Base-by-base conservation (phyloP, 2,797 vertebrate species). In the Eulemur mongoz region DNA sequence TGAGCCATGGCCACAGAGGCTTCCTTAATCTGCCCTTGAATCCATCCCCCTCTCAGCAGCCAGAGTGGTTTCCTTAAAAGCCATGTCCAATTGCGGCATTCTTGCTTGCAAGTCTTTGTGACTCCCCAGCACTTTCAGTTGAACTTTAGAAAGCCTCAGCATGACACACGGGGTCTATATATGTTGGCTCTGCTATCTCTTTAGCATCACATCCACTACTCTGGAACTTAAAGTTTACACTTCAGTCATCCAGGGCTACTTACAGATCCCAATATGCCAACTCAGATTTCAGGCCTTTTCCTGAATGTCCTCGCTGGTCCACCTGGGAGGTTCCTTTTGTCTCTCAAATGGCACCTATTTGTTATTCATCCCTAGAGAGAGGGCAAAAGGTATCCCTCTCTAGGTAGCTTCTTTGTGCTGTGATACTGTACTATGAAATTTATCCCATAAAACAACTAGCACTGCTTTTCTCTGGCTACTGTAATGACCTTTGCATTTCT, bases 61-160 rank as follows among this genome's bases (percentile, higher is more conserved):
- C 67, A 25, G 22, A 32, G 4, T 15, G n/a, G 1, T 13, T n/a
- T 17, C 48, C 70, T 54, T 40, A 32, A 54, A 76, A 40, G 27
- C 32, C 32, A 27, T 11, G 32, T 40, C 52, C 4, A 18, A 50
- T 10, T 22, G 22, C 25, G 63, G 45, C 22, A 35, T 22, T 40
- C 27, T 65, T 87, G 11, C n/a, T 54, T 78, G 15, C 4, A 27
- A 70, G 35, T 54, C 54, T 61, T 45, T 2, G 1, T 4, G 35
- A 7, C 18, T 63, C 7, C 23, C 30, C 17, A 57, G 17, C 1
- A 0, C 8, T 22, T 35, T 32, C 65, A 5, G 2, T 0, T 30
- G 48, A 69, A 82, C 43, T 70, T 70, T 7, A 40, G 69, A 70
- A 70, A 70, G 38, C 38, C 38, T 40, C 11, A 70, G 69, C 5